Base-by-base conservation (phyloP, 2,797 vertebrate species). In the Rhinoraja longicauda region DNA sequence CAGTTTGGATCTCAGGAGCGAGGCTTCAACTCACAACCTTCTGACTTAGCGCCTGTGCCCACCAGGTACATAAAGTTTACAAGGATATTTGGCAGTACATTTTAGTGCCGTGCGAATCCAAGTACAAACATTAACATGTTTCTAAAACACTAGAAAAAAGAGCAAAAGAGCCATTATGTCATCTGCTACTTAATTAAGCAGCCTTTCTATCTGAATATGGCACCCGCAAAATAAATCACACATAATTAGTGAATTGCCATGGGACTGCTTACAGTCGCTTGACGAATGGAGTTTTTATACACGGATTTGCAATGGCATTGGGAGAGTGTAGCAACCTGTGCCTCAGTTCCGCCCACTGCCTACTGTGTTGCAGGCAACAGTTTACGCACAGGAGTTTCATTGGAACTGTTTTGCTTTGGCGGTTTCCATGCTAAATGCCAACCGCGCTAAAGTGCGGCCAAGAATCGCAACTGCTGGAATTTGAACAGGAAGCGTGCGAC, bases 91-190 rank as follows among this genome's bases (percentile, higher is more conserved):
- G 77, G 32, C 32, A 17, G 19, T 39, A 39, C 77, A 21, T 36
- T 88, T 36, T 32, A 67, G 15, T 1, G 21, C n/a, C 36, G 59
- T 64, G 84, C 59, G 21, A 64, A 64, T 67, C n/a, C n/a, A 88
- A 62, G n/a, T 45, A 32, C 62, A n/a, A 67, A 36, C 19, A 88
- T 67, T 88, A 32, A 62, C 84, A 88, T 67, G 62, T 36, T 88
- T 67, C 59, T 19, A 67, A 88, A 88, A 19, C 17, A 88, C 59
- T 32, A 67, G 62, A 67, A 36, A 64, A 88, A 67, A 21, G 24
- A 88, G n/a, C 84, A 88, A 88, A 64, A 88, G 24, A 88, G n/a
- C n/a, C 84, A 67, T 88, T 64, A 19, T 88, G 81, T 88, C 62
- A 62, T 88, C 84, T 88, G 59, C 32, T 88, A 62, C 59, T 36